Evolutionary conservation across 2,888 invertebrate species (phyloP), one percentile per base, ranked within the genome.

Genomic region (Gastrophysa polygoni): DNA sequence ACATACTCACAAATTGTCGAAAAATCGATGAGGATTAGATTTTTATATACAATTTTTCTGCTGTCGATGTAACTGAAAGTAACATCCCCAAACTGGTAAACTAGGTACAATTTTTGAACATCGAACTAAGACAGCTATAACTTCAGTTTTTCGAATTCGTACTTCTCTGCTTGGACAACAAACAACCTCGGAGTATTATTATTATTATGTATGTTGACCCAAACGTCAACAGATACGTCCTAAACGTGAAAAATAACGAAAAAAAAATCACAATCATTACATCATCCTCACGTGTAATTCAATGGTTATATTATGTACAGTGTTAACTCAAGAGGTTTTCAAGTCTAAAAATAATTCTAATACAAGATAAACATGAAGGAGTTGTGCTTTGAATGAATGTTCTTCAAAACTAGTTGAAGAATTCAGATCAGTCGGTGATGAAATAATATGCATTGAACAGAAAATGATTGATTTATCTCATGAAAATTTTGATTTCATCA

Each of bases 1-100:
- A 75, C 75, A 75, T 73, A 74, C 73, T 75, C 72, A 75, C 75
- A 75, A 75, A 76, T 70, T 72, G 72, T 72, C 74, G 61, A 66
- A 71, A 71, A 14, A 14, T 38, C 3, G 38, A 68, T 71, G 70
- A 71, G 66, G 65, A 14, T 10, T 38, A 38, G 14, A 38, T 38
- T 38, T 32, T 14, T 73, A 71, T 74, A 70, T 72, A 73, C 69
- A 73, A 55, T 59, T n/a, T n/a, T 68, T 57, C 68, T 70, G 72
- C 69, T 73, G 74, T 68, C 68, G 61, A 70, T 68, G 5, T 11
- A 54, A 54, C 43, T 54, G 10, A 54, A 54, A 38, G 20, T 38
- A 54, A 54, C 43, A 63, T 68, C 68, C 3, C 68, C 69, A 70
- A 75, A 70, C 54, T 61, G 71, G 72, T 68, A 72, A 74, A 73